Base-by-base conservation (phyloP, 2,797 vertebrate genomes). In the Gymnothorax reevesii region DNA sequence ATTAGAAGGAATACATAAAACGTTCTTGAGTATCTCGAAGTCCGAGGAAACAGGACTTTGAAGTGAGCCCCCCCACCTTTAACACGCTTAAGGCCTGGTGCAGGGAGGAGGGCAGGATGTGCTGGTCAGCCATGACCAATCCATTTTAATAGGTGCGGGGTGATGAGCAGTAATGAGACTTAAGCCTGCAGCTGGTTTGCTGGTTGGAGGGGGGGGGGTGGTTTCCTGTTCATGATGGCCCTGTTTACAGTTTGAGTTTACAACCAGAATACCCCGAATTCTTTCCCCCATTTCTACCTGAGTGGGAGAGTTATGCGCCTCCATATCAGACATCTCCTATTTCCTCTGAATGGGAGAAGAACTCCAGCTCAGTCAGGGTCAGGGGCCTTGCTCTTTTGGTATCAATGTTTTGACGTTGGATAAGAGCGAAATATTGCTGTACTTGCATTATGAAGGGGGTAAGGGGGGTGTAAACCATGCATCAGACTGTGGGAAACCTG, bases 121-220 rank as follows among this genome's bases (percentile, higher is more conserved):
- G 91, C 89, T 87, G 90, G 88, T 84, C 59, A 64, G 79, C 86
- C 83, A 84, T 75, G 25, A 60, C 42, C 83, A 59, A 20, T 91
- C 92, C 86, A 83, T 85, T 92, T 94, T 88, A 92, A 86, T 92
- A 94, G 94, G 93, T 92, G 92, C 86, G 0, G 88, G 77, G 2
- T 90, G 90, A 94, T 13, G 86, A 85, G 83, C 88, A 85, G 85
- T 55, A 89, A 89, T 89, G 89, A 89, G 69, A 92, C 92, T 93
- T 94, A 93, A 91, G 89, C 88, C 86, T 84, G 86, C 90, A 90
- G 90, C 91, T 88, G 89, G 84, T 55, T 57, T 84, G 82, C 88
- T 87, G 89, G 73, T 64, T 69, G 86, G 73, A 64, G 83, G 69
- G 77, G 75, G 82, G 80, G 80, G 75, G 87, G 87, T 79, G 87